Conservation (phyloP, 2,113 vertebrate species). For the Sitta europaea region DNA sequence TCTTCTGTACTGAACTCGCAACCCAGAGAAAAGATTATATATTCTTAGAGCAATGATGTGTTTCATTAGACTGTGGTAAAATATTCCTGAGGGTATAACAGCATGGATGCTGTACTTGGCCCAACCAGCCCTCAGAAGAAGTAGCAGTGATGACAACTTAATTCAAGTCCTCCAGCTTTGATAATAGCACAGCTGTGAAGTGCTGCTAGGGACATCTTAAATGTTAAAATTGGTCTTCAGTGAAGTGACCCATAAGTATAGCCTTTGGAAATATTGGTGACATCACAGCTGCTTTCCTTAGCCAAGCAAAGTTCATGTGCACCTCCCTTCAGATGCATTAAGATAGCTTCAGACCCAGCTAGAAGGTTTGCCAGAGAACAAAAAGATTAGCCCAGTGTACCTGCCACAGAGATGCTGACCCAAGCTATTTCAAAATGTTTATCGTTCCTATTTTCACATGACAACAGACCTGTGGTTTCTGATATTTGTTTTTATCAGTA, state of each 20-base stretch:
- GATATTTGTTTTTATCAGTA: not conserved
- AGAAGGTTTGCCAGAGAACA: not conserved
- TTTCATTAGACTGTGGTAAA: conserved; percentile 6
- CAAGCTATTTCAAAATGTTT: not conserved
- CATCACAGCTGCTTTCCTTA: not conserved
- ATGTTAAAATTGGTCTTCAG: not conserved
- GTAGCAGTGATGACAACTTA: not conserved
- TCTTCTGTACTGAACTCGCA: not conserved
- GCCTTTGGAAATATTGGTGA: not conserved
- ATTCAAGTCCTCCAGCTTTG: not conserved
- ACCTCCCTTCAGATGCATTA: not conserved
- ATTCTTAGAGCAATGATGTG: not conserved
- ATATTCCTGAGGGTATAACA: not conserved
- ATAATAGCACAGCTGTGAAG: not conserved
- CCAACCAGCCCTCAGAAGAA: not conserved
- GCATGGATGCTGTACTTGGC: not conserved
- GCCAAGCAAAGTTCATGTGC: not conserved
- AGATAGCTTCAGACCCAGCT: not conserved
- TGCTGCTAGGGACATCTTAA: not conserved
- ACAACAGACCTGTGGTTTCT: not conserved
- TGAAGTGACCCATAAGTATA: not conserved
- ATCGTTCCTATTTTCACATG: not conserved
- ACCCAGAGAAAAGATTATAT: not conserved
- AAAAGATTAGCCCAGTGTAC: not conserved
- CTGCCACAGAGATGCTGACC: not conserved